These are phyloP conservation scores for Xestoiulus laeticollis DNA, from an alignment of 2,888 invertebrate genomes.

Conservation along the genomic window DNA sequence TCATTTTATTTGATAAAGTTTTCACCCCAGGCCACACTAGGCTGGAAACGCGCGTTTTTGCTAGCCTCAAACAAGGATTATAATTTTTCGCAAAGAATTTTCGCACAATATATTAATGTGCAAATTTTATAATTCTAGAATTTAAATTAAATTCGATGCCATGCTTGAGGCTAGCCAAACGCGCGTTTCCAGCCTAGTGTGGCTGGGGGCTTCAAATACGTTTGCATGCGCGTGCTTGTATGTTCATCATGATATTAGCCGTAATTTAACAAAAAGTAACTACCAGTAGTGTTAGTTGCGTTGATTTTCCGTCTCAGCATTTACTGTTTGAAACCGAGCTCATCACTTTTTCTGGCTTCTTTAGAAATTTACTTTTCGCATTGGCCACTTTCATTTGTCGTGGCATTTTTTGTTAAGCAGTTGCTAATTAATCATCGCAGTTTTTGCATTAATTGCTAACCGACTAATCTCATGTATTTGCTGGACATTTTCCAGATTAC, in stretches of 20 bases:
- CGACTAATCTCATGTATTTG: conserved; percentile 16
- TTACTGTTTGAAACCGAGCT: conserved; percentile 41
- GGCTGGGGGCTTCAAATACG: not conserved
- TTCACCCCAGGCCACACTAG: too few species aligned
- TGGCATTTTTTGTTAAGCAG: not conserved
- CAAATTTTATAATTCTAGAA: too few species aligned
- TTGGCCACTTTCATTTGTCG: not conserved
- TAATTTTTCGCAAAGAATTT: too few species aligned
- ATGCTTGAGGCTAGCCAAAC: too few species aligned
- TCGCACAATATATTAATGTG: too few species aligned
- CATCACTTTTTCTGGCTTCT: conserved; percentile 18
- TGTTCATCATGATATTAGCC: not conserved
- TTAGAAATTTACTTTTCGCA: not conserved
- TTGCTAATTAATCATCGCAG: not conserved
- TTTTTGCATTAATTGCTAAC: conserved; percentile 14
- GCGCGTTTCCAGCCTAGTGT: too few species aligned
- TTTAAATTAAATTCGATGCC: too few species aligned
- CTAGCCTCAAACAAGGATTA: too few species aligned
- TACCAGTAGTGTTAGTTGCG: not conserved
- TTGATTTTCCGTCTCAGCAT: conserved; percentile 39
- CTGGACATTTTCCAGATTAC: conserved; percentile 55
- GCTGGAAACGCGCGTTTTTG: too few species aligned
- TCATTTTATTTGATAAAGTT: too few species aligned
- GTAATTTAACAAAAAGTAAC: not conserved
- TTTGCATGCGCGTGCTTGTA: conserved; percentile 1